phyloP scores from a whole-genome alignment of 2,888 invertebrate genomes.

The Macrophya alboannulata region DNA sequence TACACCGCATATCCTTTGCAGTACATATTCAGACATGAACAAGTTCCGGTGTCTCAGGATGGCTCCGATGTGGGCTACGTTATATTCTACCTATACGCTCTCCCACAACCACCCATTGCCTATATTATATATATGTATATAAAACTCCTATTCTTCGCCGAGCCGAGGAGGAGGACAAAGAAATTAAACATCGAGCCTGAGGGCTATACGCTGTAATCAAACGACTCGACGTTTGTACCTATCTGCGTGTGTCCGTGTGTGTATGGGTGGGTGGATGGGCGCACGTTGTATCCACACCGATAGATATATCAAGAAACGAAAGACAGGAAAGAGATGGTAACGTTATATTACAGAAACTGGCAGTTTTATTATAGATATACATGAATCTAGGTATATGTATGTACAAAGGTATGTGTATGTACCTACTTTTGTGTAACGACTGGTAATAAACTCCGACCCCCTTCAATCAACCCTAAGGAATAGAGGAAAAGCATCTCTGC shows the following conservation, averaged over 20 bases:
- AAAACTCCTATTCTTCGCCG: not conserved
- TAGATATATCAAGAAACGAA: not conserved
- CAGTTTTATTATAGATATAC: not conserved
- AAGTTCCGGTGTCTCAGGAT: conserved; percentile 39
- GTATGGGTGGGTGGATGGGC: not conserved
- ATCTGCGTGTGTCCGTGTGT: not conserved
- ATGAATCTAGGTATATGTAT: not conserved
- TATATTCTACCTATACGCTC: not conserved
- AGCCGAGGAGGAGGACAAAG: conserved; percentile 63
- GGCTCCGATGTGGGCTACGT: not conserved
- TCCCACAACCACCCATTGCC: not conserved
- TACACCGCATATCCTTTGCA: not conserved
- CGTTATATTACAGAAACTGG: not conserved
- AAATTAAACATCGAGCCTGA: conserved; percentile 72
- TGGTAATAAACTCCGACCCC: conserved; percentile 4
- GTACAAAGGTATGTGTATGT: not conserved
- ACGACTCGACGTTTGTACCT: conserved; percentile 64
- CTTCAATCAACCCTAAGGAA: not conserved
- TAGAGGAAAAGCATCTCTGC: no score
- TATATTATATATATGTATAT: not conserved
- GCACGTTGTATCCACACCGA: no score
- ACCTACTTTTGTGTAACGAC: not conserved
- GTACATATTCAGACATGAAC: conserved; percentile 24
- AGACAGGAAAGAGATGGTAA: not conserved
- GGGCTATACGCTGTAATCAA: conserved; percentile 71